Evolutionary conservation across 2,797 vertebrate species (phyloP).

Genomic region (Chaetodon trifasciatus): DNA sequence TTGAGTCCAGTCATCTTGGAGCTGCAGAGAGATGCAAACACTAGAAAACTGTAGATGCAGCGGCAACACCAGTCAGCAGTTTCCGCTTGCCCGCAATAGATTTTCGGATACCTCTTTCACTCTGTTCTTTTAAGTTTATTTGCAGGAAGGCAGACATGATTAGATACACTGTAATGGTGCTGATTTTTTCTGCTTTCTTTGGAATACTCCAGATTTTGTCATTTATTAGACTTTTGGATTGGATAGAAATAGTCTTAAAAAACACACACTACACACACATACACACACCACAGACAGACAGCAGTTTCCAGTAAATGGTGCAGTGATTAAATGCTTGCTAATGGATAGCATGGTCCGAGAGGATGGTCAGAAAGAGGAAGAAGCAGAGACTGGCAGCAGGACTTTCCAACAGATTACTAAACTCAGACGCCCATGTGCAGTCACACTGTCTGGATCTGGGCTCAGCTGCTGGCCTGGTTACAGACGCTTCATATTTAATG

Average conservation of each 20-base stretch:
- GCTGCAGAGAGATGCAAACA: constrained; percentile 59
- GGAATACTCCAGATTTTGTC: not conserved
- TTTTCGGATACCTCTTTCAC: constrained; percentile 54
- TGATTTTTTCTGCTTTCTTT: not conserved
- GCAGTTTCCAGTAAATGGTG: constrained; percentile 79
- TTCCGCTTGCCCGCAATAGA: constrained; percentile 48
- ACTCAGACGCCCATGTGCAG: constrained; percentile 50
- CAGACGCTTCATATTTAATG: not conserved
- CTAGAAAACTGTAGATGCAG: constrained; percentile 61
- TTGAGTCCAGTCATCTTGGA: constrained; percentile 52
- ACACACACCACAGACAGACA: constrained; percentile 56
- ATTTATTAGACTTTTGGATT: not conserved
- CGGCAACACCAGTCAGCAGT: constrained; percentile 62
- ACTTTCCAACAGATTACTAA: constrained; percentile 35
- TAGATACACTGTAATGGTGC: not conserved
- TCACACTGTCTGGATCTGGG: constrained; percentile 49
- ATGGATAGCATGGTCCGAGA: constrained; percentile 74
- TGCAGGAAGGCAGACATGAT: constrained; percentile 9
- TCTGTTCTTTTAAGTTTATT: constrained; percentile 23
- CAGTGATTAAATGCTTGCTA: constrained; percentile 84
- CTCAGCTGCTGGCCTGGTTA: constrained; percentile 31
- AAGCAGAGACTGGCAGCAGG: constrained; percentile 45
- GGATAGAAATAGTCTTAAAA: not conserved
- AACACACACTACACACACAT: constrained; percentile 15
- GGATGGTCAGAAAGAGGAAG: constrained; percentile 65